Base-by-base conservation (phyloP, 2,113 vertebrate species). In the Nettapus auritus region DNA sequence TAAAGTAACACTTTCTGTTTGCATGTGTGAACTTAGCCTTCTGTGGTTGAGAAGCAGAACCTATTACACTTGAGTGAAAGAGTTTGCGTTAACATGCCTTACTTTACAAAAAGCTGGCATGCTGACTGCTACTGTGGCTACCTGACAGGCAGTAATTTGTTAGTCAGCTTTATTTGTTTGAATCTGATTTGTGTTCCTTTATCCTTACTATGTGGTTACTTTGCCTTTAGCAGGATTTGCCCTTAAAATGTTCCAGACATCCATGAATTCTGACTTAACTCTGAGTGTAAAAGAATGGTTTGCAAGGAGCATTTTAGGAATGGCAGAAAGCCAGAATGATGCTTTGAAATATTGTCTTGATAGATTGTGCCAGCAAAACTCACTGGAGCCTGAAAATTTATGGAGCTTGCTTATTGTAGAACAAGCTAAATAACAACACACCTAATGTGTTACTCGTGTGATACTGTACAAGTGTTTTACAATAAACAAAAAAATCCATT, bases 331-430 rank as follows among this genome's bases (percentile, higher is more conserved):
- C 19, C 85, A 93, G 36, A 66, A 89, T 33, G 18, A n/a, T 46
- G 70, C 88, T 40, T 46, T 28, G 6, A 94, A 88, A 74, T 86
- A 74, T 90, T 28, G 92, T 70, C 42, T 71, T 81, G 33, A 60
- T 90, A 75, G 19, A 90, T 29, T 15, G 68, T 56, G 60, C 77
- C 77, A 88, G 52, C n/a, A 90, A 77, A 90, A 59, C 36, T 80
- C 68, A 83, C 19, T 71, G 88, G 80, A 86, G 80, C 90, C 55
- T 81, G 86, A 90, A 93, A 94, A 94, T 86, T 48, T 60, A 81
- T 48, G 66, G 64, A 71, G 53, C 52, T 93, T 88, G 52, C 71
- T 92, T 81, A 74, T 14, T 77, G 66, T 60, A 81, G 34, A 86
- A 75, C 52, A 78, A 92, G 86, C 84, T 71, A 92, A 86, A 67